Evolutionary conservation across 1,140 invertebrate genomes (phyloP).

Genomic region (Drosophila watanabei): DNA sequence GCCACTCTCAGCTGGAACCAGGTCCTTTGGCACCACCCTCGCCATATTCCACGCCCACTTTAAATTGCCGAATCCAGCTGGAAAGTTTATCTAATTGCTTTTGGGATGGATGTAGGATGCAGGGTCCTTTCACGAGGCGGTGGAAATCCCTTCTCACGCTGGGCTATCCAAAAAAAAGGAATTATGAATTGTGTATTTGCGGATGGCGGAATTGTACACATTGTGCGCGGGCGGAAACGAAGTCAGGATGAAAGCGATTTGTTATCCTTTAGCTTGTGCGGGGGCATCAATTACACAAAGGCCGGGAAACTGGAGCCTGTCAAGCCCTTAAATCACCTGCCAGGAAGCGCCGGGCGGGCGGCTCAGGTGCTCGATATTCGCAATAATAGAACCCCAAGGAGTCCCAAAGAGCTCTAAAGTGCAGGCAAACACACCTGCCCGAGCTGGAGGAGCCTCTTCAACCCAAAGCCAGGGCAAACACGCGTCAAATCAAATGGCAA

Average conservation of each 20-base stretch:
- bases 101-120: conserved; percentile 15
- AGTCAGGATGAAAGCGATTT: conserved; percentile 72
- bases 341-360: conserved; percentile 27
- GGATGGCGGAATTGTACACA: conserved; percentile 28
- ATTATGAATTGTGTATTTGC: conserved; percentile 62
- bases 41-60: conserved; percentile 32
- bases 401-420: conserved; percentile 76
- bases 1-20: conserved; percentile 55
- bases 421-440: conserved; percentile 50
- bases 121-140: conserved; percentile 16
- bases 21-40: background rate
- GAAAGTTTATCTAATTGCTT: conserved; percentile 79
- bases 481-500: conserved; percentile 66
- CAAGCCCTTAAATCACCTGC: conserved; percentile 62
- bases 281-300: conserved; percentile 69
- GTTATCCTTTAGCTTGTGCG: conserved; percentile 61
- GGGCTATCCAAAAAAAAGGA: conserved; percentile 52
- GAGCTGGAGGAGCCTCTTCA: conserved; percentile 3
- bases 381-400: conserved; percentile 73
- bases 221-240: conserved; percentile 34
- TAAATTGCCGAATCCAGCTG: conserved; percentile 66
- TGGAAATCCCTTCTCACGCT: conserved; percentile 74
- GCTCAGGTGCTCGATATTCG: conserved; percentile 66
- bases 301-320: conserved; percentile 52
- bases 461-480: conserved; percentile 28